A percentile compares a stretch with the other conserved stretches of the same genome.
Evolutionary conservation across 2,797 vertebrate species (phyloP).

Genomic region (Myotis planiceps): DNA sequence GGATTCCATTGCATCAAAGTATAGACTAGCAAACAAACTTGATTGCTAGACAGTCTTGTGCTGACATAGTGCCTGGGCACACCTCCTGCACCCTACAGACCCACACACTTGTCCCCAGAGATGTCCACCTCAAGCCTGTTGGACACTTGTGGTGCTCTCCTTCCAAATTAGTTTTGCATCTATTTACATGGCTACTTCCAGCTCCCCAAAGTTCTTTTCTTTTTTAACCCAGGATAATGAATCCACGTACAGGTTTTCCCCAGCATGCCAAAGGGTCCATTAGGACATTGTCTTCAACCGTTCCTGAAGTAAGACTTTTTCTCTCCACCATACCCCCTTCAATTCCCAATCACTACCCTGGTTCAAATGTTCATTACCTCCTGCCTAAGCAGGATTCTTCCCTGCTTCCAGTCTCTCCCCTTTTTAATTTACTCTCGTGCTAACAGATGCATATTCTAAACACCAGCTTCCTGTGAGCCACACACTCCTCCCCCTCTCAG

Average conservation of each 20-base stretch:
- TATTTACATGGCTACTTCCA: neutral
- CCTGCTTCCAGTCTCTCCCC: conserved; percentile 53
- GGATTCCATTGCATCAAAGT: neutral
- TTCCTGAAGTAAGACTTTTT: conserved; percentile 28
- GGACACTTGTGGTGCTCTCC: neutral
- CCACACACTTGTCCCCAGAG: no score
- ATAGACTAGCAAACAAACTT: neutral
- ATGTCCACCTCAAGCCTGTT: neutral
- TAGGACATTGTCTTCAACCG: neutral
- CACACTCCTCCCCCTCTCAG: neutral
- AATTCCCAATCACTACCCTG: neutral
- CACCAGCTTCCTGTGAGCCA: neutral
- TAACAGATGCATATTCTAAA: neutral
- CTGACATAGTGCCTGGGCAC: neutral
- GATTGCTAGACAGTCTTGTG: no score
- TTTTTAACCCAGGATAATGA: conserved; percentile 7
- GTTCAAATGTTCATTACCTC: conserved; percentile 23
- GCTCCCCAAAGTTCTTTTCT: neutral
- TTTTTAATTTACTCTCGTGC: neutral
- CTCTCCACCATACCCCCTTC: neutral
- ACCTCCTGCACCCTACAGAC: neutral
- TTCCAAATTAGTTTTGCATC: neutral
- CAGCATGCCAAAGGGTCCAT: neutral
- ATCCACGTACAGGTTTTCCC: neutral
- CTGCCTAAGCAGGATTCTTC: neutral